Evolutionary conservation across 2,797 vertebrate genomes (phyloP).

Genomic region (Myotis findleyi): DNA sequence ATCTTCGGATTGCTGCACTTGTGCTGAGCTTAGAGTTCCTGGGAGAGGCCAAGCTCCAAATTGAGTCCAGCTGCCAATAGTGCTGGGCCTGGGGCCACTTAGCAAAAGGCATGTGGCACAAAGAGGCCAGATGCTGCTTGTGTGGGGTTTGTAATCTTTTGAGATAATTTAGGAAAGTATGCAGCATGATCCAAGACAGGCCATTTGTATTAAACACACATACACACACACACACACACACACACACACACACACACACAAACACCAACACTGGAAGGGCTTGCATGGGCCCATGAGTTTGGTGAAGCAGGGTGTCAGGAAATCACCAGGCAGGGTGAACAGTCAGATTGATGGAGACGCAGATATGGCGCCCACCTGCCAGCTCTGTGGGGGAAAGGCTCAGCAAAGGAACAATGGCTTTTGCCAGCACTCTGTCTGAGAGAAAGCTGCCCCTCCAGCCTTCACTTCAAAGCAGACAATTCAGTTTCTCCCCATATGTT

Average conservation of each 20-base stretch:
- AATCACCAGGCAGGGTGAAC: background rate
- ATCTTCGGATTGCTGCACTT: background rate
- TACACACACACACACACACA: too few relatives aligned
- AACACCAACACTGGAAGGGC: too few relatives aligned
- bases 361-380: background rate
- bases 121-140: background rate
- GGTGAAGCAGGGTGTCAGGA: too few relatives aligned
- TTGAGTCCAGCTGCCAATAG: background rate
- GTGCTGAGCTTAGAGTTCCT: background rate
- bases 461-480: background rate
- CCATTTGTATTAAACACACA: too few relatives aligned
- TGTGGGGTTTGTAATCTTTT: background rate
- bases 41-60: background rate
- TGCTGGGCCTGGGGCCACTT: background rate
- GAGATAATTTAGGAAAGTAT: background rate
- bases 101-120: background rate
- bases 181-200: too few relatives aligned
- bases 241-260: too few relatives aligned
- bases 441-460: background rate
- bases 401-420: background rate
- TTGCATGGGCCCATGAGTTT: too few relatives aligned
- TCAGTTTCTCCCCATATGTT: background rate
- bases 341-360: background rate
- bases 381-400: background rate
- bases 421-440: background rate